Base-by-base conservation (phyloP, 2,888 invertebrate species). In the Salpingus planirostris region DNA sequence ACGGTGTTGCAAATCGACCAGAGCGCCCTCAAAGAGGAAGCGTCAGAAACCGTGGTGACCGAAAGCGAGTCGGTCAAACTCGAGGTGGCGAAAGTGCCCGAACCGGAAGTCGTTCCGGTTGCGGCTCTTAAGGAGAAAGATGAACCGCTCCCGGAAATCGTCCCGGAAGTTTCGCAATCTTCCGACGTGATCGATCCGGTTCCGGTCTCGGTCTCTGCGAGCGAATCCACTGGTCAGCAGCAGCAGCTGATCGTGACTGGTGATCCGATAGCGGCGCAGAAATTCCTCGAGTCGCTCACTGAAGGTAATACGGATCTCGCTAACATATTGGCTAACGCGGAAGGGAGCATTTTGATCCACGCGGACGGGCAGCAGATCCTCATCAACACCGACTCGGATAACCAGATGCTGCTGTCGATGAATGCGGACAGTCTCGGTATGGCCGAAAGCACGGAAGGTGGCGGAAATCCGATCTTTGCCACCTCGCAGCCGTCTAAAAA, bases 1-100 rank as follows among this genome's bases (percentile, higher is more conserved):
- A 65, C 71, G 43, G 67, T 71, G 13, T 48, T 71, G n/a, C 71
- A 71, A 49, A 65, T 69, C 26, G 71, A 70, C 42, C 69, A 69
- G 40, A 60, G 60, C 11, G 36, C 36, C 24, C n/a, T n/a, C n/a
- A n/a, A n/a, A n/a, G n/a, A n/a, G n/a, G n/a, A n/a, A n/a, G n/a
- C n/a, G n/a, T n/a, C n/a, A n/a, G 32, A 36, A 4, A 29, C 31
- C 3, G 23, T 5, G 5, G 13, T 10, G 3, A 6, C 13, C 3
- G 22, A 24, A 26, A n/a, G 24, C 7, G 23, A 5, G 11, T 4
- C 11, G 11, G 18, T 18, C 8, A 18, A 18, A 18, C 18, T 8
- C 6, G 18, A 18, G 8, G 18, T 34, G 10, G 15, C 28, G 10
- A 37, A 36, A 26, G 12, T 48, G 39, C 29, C 11, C 26, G 11